phyloP scores from a whole-genome alignment of 2,797 vertebrate genomes.

The Poecilia picta region DNA sequence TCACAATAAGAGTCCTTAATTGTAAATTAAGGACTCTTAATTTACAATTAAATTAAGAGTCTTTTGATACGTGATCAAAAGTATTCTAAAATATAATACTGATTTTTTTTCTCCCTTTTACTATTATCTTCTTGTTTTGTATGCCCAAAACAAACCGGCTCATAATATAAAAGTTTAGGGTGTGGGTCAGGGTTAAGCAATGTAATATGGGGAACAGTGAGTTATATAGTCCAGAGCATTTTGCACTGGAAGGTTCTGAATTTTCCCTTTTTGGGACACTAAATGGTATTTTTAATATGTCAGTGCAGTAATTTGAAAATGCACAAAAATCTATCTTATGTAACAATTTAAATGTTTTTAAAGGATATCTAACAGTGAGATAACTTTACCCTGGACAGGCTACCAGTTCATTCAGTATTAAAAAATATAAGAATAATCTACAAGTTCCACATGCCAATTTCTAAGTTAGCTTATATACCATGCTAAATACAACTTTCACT shows the following conservation, averaged over 20 bases:
- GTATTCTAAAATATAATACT: not conserved
- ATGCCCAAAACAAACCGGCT: not conserved
- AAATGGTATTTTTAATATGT: not conserved
- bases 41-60: too few species aligned
- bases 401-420: too few species aligned
- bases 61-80: not conserved
- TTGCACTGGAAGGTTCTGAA: too few species aligned
- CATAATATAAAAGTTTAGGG: not conserved
- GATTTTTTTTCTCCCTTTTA: too few species aligned
- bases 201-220: too few species aligned
- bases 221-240: too few species aligned
- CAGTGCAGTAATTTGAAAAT: not conserved
- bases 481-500: not conserved
- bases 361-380: not conserved
- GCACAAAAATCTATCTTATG: not conserved
- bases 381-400: not conserved
- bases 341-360: not conserved
- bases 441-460: not conserved
- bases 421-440: not conserved
- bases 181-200: too few species aligned
- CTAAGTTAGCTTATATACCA: not conserved
- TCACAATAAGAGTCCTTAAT: constrained; percentile 4
- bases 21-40: too few species aligned
- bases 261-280: too few species aligned
- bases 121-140: too few species aligned